Conservation (phyloP, 2,888 invertebrate species). For the Trileptium ribeirensis region DNA sequence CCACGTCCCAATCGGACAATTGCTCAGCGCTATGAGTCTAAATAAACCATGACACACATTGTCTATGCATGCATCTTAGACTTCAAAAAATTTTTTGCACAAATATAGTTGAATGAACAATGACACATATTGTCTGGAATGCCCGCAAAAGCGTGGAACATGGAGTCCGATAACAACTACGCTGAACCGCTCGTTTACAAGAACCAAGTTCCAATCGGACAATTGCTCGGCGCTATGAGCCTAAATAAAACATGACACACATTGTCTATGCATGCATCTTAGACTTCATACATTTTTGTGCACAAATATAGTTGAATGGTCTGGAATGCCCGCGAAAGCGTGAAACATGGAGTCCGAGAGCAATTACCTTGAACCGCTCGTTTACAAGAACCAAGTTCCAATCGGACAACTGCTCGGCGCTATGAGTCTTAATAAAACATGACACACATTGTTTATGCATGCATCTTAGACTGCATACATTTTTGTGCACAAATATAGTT, state of each 20-base stretch:
- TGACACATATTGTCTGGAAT: no score
- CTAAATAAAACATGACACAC: neutral
- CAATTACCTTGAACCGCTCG: constrained; percentile 84
- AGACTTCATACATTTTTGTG: neutral
- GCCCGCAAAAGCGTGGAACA: constrained; percentile 76
- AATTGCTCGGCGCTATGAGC: neutral
- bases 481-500: no score
- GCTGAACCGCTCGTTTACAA: constrained; percentile 84
- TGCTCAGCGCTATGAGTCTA: constrained; percentile 72
- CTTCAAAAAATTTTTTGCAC: no score
- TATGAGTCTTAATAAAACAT: constrained; percentile 64
- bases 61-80: no score
- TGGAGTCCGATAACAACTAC: constrained; percentile 86
- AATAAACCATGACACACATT: constrained; percentile 37
- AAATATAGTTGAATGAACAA: no score
- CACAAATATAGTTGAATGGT: no score
- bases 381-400: constrained; percentile 87
- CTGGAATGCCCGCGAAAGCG: constrained; percentile 80
- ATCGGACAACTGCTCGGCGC: constrained; percentile 66
- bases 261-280: no score
- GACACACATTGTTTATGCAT: no score
- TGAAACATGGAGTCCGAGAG: constrained; percentile 81
- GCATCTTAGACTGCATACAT: no score
- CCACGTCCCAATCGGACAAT: constrained; percentile 75
- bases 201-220: constrained; percentile 58